phyloP scores from a whole-genome alignment of 2,797 vertebrate genomes.

The Distichodus sexfasciatus region DNA sequence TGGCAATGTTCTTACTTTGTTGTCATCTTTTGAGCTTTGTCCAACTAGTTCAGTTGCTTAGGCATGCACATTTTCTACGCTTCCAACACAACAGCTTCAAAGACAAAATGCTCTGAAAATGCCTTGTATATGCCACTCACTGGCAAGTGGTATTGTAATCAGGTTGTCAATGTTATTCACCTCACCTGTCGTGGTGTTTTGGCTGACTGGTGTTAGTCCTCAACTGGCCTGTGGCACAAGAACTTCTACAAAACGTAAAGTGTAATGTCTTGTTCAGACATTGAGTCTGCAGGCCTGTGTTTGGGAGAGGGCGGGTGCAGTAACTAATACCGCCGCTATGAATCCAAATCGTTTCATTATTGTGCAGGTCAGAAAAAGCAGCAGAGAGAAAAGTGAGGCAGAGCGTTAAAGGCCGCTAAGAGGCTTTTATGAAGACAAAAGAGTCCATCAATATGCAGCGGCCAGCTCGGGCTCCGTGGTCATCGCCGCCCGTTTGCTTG shows the following conservation, averaged over 20 bases:
- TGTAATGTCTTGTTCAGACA: neutral
- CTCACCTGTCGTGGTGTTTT: no score
- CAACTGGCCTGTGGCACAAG: neutral
- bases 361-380: conserved; percentile 10
- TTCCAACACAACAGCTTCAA: no score
- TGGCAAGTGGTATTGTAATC: no score
- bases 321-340: conserved; percentile 14
- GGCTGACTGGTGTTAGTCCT: no score
- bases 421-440: conserved; percentile 29
- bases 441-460: conserved; percentile 32
- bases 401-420: conserved; percentile 24
- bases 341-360: conserved; percentile 32
- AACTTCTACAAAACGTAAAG: neutral
- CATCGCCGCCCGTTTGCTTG: conserved; percentile 31
- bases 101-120: no score
- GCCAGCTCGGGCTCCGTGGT: neutral
- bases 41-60: no score
- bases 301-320: neutral
- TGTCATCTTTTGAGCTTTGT: no score
- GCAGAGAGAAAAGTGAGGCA: neutral
- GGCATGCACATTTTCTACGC: no score
- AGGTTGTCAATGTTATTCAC: no score
- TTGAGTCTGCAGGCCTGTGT: conserved; percentile 7
- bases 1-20: no score
- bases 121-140: no score